Percentiles rank a stretch among this genome's conserved stretches.
phyloP scores from a whole-genome alignment of 2,113 vertebrate species.

The Chlorodrepanis virens region DNA sequence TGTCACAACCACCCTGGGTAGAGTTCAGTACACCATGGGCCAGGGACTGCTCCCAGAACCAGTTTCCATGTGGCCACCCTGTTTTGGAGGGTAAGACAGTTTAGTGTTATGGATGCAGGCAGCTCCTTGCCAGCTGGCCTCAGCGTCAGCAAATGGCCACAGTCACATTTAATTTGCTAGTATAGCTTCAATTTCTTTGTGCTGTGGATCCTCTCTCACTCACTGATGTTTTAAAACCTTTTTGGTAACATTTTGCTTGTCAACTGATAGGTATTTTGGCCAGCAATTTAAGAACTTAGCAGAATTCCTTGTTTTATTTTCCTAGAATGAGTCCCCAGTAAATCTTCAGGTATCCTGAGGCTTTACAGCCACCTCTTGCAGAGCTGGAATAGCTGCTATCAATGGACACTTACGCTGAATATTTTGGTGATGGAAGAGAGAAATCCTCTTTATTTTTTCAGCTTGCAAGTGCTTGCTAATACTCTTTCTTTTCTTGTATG shows the following conservation, averaged over 20 bases:
- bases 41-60: neutral
- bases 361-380: neutral
- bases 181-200: neutral
- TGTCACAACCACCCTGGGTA: neutral
- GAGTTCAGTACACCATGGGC: neutral
- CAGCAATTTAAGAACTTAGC: neutral
- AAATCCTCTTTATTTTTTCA: neutral
- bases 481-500: neutral
- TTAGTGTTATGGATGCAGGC: neutral
- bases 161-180: neutral
- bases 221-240: neutral
- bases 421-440: neutral
- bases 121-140: neutral
- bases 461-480: neutral
- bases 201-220: neutral
- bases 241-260: neutral
- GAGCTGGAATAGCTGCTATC: neutral
- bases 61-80: neutral
- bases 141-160: neutral
- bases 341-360: neutral
- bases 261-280: neutral
- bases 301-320: neutral
- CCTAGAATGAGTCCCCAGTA: neutral
- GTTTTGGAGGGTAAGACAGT: neutral
- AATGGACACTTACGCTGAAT: neutral